Conservation (phyloP, 2,888 invertebrate species). For the Erebia epiphron region DNA sequence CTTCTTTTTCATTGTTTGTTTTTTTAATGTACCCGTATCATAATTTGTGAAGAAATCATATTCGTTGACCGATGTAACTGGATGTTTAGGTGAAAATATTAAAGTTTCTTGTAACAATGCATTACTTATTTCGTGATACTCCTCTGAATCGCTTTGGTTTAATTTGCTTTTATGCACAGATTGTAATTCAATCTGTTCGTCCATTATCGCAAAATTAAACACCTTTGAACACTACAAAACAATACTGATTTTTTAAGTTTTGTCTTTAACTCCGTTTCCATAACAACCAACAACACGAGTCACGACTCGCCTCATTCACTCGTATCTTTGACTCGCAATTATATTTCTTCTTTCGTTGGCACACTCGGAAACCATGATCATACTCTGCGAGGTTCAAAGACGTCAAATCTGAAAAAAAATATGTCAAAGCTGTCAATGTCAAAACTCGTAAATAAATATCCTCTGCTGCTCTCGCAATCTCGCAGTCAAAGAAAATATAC, state of each 20-base stretch:
- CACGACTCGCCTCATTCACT: too few relatives aligned
- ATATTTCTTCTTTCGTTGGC: not conserved
- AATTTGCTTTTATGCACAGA: constrained; percentile 47
- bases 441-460: not conserved
- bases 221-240: not conserved
- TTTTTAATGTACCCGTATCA: constrained; percentile 51
- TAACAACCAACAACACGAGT: not conserved
- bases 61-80: constrained; percentile 49
- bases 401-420: not conserved
- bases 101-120: constrained; percentile 47
- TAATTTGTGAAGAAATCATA: constrained; percentile 65
- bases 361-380: not conserved
- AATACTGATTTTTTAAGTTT: not conserved
- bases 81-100: constrained; percentile 42
- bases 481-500: too few relatives aligned
- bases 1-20: constrained; percentile 53
- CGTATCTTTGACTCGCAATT: too few relatives aligned
- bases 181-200: constrained; percentile 61
- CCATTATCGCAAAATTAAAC: constrained; percentile 46
- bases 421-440: not conserved
- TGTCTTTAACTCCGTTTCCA: not conserved
- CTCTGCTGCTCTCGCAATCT: too few relatives aligned
- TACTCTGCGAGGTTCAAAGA: too few relatives aligned
- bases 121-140: constrained; percentile 68
- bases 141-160: constrained; percentile 60